Evolutionary conservation across 2,113 vertebrate genomes (phyloP).

Genomic region (Antigone vipio): DNA sequence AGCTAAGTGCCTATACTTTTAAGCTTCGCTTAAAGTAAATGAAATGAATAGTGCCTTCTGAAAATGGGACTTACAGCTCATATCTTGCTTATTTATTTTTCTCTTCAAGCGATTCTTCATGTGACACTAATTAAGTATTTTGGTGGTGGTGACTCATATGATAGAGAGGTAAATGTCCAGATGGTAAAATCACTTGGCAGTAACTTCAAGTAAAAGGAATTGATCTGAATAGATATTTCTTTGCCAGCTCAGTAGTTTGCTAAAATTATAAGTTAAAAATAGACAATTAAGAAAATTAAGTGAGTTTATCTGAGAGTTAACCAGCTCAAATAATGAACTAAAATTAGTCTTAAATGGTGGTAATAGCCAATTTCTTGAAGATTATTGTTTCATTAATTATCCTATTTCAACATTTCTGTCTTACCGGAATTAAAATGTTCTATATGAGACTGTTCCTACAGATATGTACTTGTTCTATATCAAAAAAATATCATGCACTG

Average conservation of each 20-base stretch:
- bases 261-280: constrained; percentile 47
- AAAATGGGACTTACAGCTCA: background rate
- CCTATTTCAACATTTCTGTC: background rate
- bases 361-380: background rate
- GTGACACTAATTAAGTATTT: background rate
- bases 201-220: background rate
- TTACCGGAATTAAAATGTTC: background rate
- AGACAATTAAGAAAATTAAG: constrained; percentile 32
- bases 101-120: background rate
- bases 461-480: background rate
- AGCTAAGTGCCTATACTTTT: background rate
- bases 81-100: background rate
- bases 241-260: background rate
- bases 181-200: constrained; percentile 9
- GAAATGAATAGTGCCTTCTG: background rate
- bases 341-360: background rate
- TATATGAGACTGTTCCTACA: background rate
- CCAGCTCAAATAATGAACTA: background rate
- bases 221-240: background rate
- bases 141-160: background rate
- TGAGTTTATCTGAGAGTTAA: constrained; percentile 4
- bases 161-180: background rate
- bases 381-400: background rate
- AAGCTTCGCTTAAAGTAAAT: background rate
- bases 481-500: background rate